phyloP scores from a whole-genome alignment of 2,797 vertebrate genomes.

The Chromobotia macracanthus region DNA sequence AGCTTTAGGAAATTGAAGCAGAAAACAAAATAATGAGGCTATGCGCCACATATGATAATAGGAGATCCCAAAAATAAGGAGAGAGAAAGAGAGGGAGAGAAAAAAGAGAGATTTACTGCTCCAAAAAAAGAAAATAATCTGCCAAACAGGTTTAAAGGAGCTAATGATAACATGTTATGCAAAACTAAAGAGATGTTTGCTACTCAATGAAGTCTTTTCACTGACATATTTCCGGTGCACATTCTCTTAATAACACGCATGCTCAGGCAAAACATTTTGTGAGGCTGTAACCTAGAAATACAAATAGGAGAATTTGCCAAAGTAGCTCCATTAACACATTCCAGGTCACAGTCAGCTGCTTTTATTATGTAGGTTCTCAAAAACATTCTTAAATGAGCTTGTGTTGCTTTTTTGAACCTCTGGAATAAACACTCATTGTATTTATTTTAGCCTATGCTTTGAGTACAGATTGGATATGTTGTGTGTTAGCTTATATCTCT shows the following conservation, averaged over 20 bases:
- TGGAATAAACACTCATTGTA: conserved; percentile 7
- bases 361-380: conserved; percentile 52
- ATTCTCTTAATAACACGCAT: conserved; percentile 52
- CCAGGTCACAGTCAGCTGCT: conserved; percentile 50
- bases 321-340: conserved; percentile 44
- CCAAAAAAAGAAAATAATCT: conserved; percentile 63
- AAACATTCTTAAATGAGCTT: conserved; percentile 35
- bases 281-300: conserved; percentile 56
- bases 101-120: conserved; percentile 55
- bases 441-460: not conserved
- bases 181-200: conserved; percentile 63
- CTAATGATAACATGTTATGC: conserved; percentile 64
- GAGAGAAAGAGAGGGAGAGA: conserved; percentile 28
- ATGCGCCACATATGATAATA: conserved; percentile 63
- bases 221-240: conserved; percentile 23
- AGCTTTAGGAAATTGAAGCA: conserved; percentile 64
- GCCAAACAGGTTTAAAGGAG: conserved; percentile 62
- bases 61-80: conserved; percentile 48
- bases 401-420: conserved; percentile 19
- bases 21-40: conserved; percentile 66
- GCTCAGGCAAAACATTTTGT: conserved; percentile 47
- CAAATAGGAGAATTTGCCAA: conserved; percentile 48
- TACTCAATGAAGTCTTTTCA: conserved; percentile 53
- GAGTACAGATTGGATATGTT: not conserved
- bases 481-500: not conserved